phyloP scores from a whole-genome alignment of 1,140 invertebrate genomes.

The Reticulitermes speratus region DNA sequence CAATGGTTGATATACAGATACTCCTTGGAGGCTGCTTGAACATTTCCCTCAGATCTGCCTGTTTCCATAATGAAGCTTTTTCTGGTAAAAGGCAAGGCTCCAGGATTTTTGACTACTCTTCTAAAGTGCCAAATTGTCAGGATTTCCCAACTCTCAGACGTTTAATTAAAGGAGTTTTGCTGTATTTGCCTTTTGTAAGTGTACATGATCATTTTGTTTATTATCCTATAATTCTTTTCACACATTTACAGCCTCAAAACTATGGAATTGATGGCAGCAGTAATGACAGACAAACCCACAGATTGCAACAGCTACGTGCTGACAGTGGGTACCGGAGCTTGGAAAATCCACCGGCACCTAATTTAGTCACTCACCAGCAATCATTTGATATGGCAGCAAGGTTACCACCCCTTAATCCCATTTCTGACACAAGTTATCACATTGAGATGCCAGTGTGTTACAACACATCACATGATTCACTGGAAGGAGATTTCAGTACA shows the following conservation, averaged over 20 bases:
- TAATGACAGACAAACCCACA: constrained; percentile 35
- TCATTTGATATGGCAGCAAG: background rate
- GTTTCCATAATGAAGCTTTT: no score
- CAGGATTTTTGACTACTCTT: no score
- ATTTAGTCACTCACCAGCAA: constrained; percentile 24
- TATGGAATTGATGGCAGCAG: constrained; percentile 32
- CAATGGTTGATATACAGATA: no score
- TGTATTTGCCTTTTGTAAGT: no score
- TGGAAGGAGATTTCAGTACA: background rate
- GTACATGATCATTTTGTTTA: no score
- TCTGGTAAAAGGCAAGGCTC: no score
- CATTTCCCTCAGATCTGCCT: no score
- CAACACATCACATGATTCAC: background rate
- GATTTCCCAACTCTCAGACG: no score
- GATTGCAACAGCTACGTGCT: constrained; percentile 35
- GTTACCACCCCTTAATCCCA: background rate
- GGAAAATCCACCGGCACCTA: constrained; percentile 46
- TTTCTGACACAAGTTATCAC: background rate
- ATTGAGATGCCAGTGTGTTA: background rate
- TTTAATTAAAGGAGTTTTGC: no score
- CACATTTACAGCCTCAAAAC: background rate
- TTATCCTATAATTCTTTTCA: background rate
- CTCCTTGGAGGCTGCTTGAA: no score
- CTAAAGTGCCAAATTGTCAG: no score
- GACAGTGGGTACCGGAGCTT: constrained; percentile 58